These are phyloP conservation scores for Euplexia lucipara DNA, from an alignment of 2,888 invertebrate species.

Conservation along the genomic window DNA sequence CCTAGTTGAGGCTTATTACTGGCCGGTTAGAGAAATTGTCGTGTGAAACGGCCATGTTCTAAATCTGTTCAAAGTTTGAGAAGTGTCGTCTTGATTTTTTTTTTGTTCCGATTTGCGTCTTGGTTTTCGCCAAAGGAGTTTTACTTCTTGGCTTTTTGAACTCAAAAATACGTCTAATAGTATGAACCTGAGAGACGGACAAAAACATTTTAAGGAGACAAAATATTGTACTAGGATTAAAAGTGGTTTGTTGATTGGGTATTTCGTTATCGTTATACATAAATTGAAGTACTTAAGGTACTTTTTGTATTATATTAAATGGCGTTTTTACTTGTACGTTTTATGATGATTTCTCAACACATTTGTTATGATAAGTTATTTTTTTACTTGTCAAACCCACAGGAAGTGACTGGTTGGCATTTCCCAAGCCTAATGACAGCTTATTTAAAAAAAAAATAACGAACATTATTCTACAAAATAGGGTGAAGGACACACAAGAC, in stretches of 20 bases:
- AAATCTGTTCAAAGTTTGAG: conserved; percentile 10
- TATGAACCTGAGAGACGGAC: no score
- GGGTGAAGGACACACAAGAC: conserved; percentile 39
- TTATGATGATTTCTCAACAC: background rate
- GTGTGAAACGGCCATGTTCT: conserved; percentile 1
- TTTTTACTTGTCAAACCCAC: background rate
- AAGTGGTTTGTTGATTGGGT: no score
- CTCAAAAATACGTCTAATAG: no score
- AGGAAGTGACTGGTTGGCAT: conserved; percentile 25
- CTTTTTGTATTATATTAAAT: background rate
- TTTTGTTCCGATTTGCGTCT: no score
- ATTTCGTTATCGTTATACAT: no score
- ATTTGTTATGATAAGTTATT: background rate
- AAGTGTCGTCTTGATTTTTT: background rate
- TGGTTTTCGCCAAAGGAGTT: no score
- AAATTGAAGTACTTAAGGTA: no score
- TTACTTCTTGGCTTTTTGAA: no score
- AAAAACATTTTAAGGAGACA: no score
- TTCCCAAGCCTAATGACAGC: conserved; percentile 28
- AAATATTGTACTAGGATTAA: no score
- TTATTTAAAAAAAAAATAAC: conserved; percentile 32
- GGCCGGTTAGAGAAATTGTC: conserved; percentile 27
- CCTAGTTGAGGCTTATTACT: conserved; percentile 17
- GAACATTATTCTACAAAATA: conserved; percentile 31
- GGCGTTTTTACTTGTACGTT: background rate